Conservation (phyloP, 2,888 invertebrate genomes). For the Drosophila prolongata region DNA sequence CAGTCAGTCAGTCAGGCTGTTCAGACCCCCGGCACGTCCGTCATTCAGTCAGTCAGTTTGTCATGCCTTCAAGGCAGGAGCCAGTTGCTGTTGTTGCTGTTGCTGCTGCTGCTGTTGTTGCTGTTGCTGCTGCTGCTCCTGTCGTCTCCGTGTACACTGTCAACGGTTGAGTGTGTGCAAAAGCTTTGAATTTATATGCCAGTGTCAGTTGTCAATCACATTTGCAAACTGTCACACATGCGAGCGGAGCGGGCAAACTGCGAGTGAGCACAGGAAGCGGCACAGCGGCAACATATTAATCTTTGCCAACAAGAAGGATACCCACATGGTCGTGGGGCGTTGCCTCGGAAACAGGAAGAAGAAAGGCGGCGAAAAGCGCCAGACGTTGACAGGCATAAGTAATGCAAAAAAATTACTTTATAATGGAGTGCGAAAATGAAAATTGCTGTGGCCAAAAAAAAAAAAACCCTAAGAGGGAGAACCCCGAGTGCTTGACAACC, state of each 20-base stretch:
- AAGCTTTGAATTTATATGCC: slow-evolving; percentile 80
- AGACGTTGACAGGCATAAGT: slow-evolving; percentile 77
- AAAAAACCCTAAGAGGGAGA: slow-evolving; percentile 3
- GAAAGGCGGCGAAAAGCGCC: slow-evolving; percentile 60
- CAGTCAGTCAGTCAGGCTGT: slow-evolving; percentile 41
- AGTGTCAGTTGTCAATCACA: slow-evolving; percentile 82
- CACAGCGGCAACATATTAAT: slow-evolving; percentile 75
- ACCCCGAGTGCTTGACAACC: slow-evolving; percentile 11
- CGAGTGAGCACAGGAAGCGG: slow-evolving; percentile 58
- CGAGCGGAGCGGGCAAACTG: slow-evolving; percentile 37
- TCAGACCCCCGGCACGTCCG: slow-evolving; percentile 31
- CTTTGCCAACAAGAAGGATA: slow-evolving; percentile 73
- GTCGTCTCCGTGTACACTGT: slow-evolving; percentile 57
- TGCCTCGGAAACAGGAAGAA: slow-evolving; percentile 69
- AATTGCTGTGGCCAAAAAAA: slow-evolving; percentile 59
- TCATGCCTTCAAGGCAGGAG: slow-evolving; percentile 55
- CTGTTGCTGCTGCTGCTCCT: slow-evolving; percentile 7
- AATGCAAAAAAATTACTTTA: slow-evolving; percentile 80
- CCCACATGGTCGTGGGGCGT: slow-evolving; percentile 32
- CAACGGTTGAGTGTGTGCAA: slow-evolving; percentile 64
- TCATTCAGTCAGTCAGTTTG: slow-evolving; percentile 50
- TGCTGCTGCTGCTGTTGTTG: slow-evolving; percentile 14
- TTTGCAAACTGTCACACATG: slow-evolving; percentile 80
- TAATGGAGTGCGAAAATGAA: slow-evolving; percentile 80
- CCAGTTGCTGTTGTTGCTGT: no score